Conservation (phyloP, 2,113 vertebrate genomes). For the Caranx melampygus region DNA sequence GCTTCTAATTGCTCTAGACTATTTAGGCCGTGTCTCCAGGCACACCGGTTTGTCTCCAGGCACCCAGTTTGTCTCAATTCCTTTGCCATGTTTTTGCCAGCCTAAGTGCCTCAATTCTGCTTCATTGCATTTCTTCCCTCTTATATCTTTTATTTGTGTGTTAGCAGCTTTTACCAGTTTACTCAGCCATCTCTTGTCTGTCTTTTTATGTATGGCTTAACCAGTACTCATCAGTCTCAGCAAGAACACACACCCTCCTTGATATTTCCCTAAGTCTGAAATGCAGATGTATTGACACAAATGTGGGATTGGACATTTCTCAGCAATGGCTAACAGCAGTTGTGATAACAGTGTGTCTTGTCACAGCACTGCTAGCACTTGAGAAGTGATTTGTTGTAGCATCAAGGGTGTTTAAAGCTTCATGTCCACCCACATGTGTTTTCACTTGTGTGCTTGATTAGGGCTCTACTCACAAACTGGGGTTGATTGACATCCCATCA, state of each 20-base stretch:
- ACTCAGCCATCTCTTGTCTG: neutral
- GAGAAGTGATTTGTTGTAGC: neutral
- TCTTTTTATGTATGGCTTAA: neutral
- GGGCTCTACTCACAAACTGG: neutral
- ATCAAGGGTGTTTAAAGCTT: neutral
- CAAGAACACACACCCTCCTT: neutral
- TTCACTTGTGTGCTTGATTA: neutral
- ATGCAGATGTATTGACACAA: neutral
- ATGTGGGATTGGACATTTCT: neutral
- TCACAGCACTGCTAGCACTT: neutral
- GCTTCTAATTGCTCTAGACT: slow-evolving; percentile 55
- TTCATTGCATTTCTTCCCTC: slow-evolving; percentile 1
- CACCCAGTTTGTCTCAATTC: slow-evolving; percentile 44
- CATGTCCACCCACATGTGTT: neutral
- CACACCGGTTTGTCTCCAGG: slow-evolving; percentile 44
- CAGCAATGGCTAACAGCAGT: neutral
- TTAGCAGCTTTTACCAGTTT: slow-evolving; percentile 15
- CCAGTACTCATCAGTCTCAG: neutral
- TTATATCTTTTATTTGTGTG: slow-evolving; percentile 12
- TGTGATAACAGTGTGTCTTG: neutral
- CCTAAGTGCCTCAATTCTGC: slow-evolving; percentile 15
- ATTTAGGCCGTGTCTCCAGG: slow-evolving; percentile 45
- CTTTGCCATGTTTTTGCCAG: slow-evolving; percentile 40
- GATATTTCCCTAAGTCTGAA: neutral
- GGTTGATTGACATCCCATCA: neutral